A percentile compares a stretch with the other conserved stretches of the same genome.
Conservation (phyloP, 2,888 invertebrate species). For the Epirrhoe tristata region DNA sequence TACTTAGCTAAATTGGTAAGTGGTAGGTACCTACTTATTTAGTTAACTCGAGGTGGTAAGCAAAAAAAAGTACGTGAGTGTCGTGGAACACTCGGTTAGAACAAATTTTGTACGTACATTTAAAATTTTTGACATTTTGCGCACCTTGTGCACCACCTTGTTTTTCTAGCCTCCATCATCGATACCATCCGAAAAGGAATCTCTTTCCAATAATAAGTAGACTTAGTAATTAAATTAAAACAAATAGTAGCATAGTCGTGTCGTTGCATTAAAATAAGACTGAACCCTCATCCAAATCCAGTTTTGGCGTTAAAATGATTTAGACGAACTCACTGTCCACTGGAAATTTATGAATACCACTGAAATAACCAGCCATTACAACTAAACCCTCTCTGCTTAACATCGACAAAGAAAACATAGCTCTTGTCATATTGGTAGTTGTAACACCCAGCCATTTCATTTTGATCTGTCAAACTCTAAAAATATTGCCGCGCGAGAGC, state of each 20-base stretch:
- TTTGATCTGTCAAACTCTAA: constrained; percentile 3
- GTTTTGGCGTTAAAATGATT: constrained; percentile 81
- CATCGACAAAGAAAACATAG: constrained; percentile 8
- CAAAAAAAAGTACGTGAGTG: no score
- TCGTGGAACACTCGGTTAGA: no score
- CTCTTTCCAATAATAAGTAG: no score
- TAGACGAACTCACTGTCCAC: constrained; percentile 62
- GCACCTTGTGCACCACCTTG: no score
- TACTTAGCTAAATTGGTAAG: no score
- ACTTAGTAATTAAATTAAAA: no score
- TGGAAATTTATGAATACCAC: constrained; percentile 68
- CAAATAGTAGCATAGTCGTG: constrained; percentile 19
- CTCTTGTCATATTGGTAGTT: constrained; percentile 24
- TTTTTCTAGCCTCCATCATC: no score
- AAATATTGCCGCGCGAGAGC: constrained; percentile 5
- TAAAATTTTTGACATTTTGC: no score
- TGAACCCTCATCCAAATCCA: constrained; percentile 59
- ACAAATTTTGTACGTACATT: no score
- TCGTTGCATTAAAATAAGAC: constrained; percentile 51
- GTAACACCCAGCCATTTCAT: constrained; percentile 9
- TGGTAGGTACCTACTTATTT: no score
- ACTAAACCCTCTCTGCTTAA: constrained; percentile 34
- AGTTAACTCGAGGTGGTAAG: no score
- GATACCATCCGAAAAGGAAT: no score
- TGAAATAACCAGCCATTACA: constrained; percentile 62